Evolutionary conservation across 2,113 vertebrate genomes (phyloP), one percentile per base, ranked within the genome.

Genomic region (Lipophrys pholis): DNA sequence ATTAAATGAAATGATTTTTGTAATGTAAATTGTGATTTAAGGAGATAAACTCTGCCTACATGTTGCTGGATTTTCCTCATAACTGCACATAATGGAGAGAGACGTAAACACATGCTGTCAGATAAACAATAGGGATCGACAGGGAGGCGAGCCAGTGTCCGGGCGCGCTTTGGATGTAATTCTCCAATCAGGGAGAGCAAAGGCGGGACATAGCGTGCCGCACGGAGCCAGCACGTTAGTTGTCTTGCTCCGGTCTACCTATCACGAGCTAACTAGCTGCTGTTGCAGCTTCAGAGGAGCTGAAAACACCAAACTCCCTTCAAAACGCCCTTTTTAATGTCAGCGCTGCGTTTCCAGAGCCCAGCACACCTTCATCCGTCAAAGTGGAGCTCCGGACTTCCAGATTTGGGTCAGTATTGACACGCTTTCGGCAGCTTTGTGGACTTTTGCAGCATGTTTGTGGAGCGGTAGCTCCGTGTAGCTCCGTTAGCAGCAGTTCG

Each of bases 391-490:
- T 43, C 49, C 30, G 71, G 74, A 76, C 59, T 30, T 38, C 66
- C 17, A 77, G 42, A 21, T 46, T 48, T 71, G 69, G 90, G 87
- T 90, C 86, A 91, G 52, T 87, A 82, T 64, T 49, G 5, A 12
- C 53, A 41, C n/a, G 62, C 15, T 73, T 77, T 65, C 1, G 1
- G 15, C 45, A 49, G 59, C 72, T 85, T 83, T 80, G 6, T 63
- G 38, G 73, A 89, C 85, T 91, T 91, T 89, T 87, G 67, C 46
- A 62, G 48, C 70, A 21, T 76, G 84, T 82, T 91, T 88, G 82
- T 61, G 80, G 83, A 74, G 78, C 48, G 51, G 56, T 73, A 38
- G 67, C 60, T 78, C 68, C 81, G 72, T 80, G 87, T 85, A 81
- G 87, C 82, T 78, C 58, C 78, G 71, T 61, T 61, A 87, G 72